These are phyloP conservation scores for Syrista parreyssii DNA, from an alignment of 2,888 invertebrate species.

Conservation along the genomic window DNA sequence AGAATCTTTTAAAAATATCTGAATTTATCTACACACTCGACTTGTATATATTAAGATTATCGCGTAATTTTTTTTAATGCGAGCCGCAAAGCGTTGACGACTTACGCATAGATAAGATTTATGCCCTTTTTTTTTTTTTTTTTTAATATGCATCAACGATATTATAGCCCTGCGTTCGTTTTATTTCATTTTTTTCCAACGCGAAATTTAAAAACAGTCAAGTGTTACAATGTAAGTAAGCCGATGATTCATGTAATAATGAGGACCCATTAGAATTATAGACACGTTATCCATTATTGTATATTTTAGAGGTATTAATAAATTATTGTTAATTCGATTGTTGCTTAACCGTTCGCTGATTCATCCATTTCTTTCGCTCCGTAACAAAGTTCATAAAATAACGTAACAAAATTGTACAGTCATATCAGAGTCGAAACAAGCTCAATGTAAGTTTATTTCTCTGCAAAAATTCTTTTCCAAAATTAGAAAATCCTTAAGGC, in stretches of 20 bases:
- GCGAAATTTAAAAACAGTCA: not conserved
- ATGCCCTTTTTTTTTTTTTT: not conserved
- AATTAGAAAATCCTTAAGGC: not conserved
- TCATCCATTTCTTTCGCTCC: not conserved
- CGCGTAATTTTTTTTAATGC: not conserved
- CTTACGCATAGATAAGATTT: not conserved
- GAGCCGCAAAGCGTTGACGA: not conserved
- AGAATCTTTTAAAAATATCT: not conserved
- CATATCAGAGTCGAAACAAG: slow-evolving; percentile 33
- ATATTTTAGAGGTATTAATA: slow-evolving; percentile 15
- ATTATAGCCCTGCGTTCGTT: not conserved
- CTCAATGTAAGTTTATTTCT: slow-evolving; percentile 40
- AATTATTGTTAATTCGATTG: slow-evolving; percentile 26
- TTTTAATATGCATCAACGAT: not conserved
- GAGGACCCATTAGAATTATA: not conserved
- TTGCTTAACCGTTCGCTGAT: not conserved
- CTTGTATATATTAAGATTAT: not conserved
- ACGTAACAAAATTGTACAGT: not conserved
- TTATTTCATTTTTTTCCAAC: not conserved
- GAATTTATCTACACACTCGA: not conserved
- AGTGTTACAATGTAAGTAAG: not conserved
- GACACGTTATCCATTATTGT: slow-evolving; percentile 13
- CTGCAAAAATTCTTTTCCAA: slow-evolving; percentile 28
- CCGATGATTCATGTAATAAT: not conserved
- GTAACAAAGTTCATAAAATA: not conserved